Conservation (phyloP, 2,113 vertebrate species). For the Malurus cyaneus region DNA sequence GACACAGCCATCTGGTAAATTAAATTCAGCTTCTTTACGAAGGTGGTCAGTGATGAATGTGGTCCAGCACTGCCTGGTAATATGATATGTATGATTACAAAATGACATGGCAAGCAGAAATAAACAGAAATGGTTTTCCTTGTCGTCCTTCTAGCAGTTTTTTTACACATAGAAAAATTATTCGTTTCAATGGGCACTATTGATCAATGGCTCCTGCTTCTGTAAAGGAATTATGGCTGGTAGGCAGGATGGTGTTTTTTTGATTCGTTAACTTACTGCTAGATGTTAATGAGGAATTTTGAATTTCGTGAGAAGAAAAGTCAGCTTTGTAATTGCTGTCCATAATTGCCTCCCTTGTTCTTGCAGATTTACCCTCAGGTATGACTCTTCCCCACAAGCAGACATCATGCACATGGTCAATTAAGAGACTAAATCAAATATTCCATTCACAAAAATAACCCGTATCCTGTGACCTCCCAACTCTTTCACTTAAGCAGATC, state of each 20-base stretch:
- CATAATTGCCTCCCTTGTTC: background rate
- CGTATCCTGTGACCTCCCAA: background rate
- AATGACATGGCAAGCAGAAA: background rate
- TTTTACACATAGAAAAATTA: background rate
- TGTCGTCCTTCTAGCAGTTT: background rate
- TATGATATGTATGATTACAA: background rate
- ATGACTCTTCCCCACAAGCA: background rate
- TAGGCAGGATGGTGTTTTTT: background rate
- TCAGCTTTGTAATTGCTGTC: background rate
- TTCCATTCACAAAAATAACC: background rate
- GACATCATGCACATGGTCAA: background rate
- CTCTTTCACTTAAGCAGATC: conserved; percentile 7
- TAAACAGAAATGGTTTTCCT: background rate
- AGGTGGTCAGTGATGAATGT: background rate
- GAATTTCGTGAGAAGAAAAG: background rate
- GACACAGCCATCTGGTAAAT: background rate
- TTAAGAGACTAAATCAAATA: background rate
- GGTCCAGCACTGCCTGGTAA: background rate
- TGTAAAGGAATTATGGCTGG: background rate
- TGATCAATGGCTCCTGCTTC: background rate
- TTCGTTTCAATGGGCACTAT: background rate
- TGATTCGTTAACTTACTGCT: background rate
- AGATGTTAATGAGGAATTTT: background rate
- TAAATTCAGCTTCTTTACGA: background rate
- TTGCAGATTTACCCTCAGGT: background rate